Evolutionary conservation across 2,113 vertebrate genomes (phyloP), one percentile per base, ranked within the genome.

Genomic region (Heloderma charlesbogerti): DNA sequence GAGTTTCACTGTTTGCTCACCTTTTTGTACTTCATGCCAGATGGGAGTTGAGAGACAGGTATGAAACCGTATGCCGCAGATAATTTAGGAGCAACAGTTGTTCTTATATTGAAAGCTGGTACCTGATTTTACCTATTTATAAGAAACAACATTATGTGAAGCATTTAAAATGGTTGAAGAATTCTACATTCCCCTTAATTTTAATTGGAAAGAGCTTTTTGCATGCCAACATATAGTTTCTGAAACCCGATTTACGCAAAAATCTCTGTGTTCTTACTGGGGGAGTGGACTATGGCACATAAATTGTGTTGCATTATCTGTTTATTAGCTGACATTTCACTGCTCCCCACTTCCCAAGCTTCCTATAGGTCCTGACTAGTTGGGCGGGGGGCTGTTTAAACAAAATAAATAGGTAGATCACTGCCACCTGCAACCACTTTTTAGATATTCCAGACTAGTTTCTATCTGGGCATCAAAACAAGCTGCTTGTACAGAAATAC

Each of bases 191-290:
- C 12, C 13, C 85, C 51, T 51, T 31, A 25, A 27, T 27, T 63
- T 54, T 57, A 51, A 74, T 40, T 25, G 37, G 22, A 27, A 86
- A 34, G 34, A 48, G 7, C 5, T 86, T 95, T 97, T 95, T 43
- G 93, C 60, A 45, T 90, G 87, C 89, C 96, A 37, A 85, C 71
- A 85, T 97, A 96, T 89, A 96, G 95, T 96, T 97, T 96, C 69
- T 0, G 43, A 40, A 83, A 93, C 83, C 75, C 84, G 69, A 86
- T 10, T 74, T 84, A 74, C 66, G 90, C 92, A 94, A 91, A 84
- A 80, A 1, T 1, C 89, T 43, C 84, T 82, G 91, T 89, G 80
- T 74, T 92, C 94, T 94, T 91, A 93, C 10, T 71, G 25, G 93
- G 96, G 92, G 91, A 94, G 87, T 3, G n/a, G 60, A 71, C 86